phyloP scores from a whole-genome alignment of 2,113 vertebrate genomes.

The Chloebia gouldiae region DNA sequence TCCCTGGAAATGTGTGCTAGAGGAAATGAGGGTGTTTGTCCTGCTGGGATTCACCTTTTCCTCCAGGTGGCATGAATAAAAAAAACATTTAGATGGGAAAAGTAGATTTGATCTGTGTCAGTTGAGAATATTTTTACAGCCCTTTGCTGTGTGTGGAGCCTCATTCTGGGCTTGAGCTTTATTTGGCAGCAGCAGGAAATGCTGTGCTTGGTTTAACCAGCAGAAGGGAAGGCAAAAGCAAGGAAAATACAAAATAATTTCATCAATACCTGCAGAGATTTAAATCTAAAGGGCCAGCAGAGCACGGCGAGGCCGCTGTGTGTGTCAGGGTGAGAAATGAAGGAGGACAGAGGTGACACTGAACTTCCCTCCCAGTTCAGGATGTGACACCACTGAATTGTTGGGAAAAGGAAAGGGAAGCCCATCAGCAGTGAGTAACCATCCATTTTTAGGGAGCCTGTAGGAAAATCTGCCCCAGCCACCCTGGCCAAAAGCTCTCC shows the following conservation, averaged over 20 bases:
- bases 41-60: neutral
- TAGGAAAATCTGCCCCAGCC: neutral
- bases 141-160: neutral
- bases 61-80: neutral
- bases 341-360: neutral
- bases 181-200: neutral
- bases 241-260: neutral
- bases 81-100: neutral
- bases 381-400: conserved; percentile 43
- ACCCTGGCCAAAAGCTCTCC: too few relatives aligned
- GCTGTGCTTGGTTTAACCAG: neutral
- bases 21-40: neutral
- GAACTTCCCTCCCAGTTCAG: neutral
- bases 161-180: neutral
- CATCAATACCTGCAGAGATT: neutral
- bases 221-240: neutral
- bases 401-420: conserved; percentile 54
- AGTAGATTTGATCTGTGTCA: neutral
- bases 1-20: neutral
- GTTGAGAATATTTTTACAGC: neutral
- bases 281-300: rapidly evolving
- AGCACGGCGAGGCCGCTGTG: rapidly evolving
- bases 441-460: neutral
- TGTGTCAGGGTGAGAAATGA: neutral
- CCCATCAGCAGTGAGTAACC: conserved; percentile 15